Evolutionary conservation across 2,888 invertebrate species (phyloP).

Genomic region (Hololepta plana): DNA sequence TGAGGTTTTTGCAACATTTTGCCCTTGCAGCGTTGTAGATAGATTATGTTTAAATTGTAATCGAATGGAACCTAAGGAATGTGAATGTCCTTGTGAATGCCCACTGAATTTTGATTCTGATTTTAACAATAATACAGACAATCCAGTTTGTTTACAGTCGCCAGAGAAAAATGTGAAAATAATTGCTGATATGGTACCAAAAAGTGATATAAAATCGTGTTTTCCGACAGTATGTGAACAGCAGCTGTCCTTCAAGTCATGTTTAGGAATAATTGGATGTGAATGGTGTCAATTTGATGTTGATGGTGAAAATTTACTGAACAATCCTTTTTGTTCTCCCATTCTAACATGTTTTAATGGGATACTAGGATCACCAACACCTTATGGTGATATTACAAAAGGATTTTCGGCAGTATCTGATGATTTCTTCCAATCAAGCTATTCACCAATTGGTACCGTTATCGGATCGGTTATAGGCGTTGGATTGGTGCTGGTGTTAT

Average conservation of each 20-base stretch:
- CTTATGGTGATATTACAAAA: conserved; percentile 57
- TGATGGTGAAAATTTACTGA: conserved; percentile 49
- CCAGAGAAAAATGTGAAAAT: too few species aligned
- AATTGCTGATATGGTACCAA: conserved; percentile 9
- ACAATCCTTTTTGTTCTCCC: conserved; percentile 60
- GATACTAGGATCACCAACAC: conserved; percentile 62
- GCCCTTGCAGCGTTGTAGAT: conserved; percentile 82
- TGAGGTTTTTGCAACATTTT: conserved; percentile 64
- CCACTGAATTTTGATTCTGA: too few species aligned
- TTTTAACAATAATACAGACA: conserved; percentile 13
- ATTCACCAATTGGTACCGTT: conserved; percentile 70
- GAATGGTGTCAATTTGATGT: conserved; percentile 79
- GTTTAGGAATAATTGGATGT: conserved; percentile 60
- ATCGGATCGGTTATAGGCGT: conserved; percentile 72
- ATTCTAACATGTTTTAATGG: conserved; percentile 75
- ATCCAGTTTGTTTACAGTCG: too few species aligned
- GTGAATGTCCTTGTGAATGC: conserved; percentile 92
- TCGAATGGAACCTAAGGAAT: conserved; percentile 85
- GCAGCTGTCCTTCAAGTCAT: conserved; percentile 42
- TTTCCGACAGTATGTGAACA: conserved; percentile 49
- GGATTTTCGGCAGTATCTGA: conserved; percentile 22
- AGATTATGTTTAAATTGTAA: conserved; percentile 81
- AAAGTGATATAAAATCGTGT: conserved; percentile 38
- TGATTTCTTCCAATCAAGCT: conserved; percentile 29
- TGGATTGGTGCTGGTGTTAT: conserved; percentile 61